Conservation (phyloP, 1,140 invertebrate species). For the Hyposmocoma kahamanoa region DNA sequence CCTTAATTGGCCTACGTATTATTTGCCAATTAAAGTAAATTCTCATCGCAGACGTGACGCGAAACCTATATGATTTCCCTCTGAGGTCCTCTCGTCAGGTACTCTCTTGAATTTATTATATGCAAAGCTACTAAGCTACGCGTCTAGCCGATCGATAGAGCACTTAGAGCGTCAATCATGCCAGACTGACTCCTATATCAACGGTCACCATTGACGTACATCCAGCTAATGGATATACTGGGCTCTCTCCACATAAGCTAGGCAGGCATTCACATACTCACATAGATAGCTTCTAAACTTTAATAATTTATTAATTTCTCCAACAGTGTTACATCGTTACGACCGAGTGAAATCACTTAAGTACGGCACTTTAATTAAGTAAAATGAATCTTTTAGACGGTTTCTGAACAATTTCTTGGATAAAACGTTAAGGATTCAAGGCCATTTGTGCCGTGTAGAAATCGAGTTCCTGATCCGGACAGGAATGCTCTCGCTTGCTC, state of each 20-base stretch:
- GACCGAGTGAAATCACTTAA: no score
- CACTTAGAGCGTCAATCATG: neutral
- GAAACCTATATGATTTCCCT: conserved; percentile 59
- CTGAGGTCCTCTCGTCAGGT: conserved; percentile 39
- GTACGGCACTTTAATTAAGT: no score
- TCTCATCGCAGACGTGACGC: conserved; percentile 68
- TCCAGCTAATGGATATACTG: no score
- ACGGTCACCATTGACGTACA: no score
- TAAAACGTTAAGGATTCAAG: conserved; percentile 46
- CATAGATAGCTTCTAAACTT: no score
- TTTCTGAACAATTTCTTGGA: no score
- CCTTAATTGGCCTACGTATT: conserved; percentile 74
- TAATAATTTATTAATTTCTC: no score
- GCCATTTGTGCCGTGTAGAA: conserved; percentile 38
- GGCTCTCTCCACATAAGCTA: no score
- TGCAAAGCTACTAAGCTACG: conserved; percentile 39
- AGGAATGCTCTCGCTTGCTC: conserved; percentile 52
- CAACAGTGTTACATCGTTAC: no score
- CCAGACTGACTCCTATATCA: no score
- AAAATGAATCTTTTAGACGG: no score
- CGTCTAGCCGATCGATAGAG: neutral
- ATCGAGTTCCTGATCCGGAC: conserved; percentile 53
- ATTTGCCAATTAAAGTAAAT: conserved; percentile 75
- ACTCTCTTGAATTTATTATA: conserved; percentile 28
- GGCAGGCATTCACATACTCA: no score